Percentiles rank a stretch among this genome's conserved stretches.
phyloP scores from a whole-genome alignment of 2,888 invertebrate species.

The Meghimatium bilineatum region DNA sequence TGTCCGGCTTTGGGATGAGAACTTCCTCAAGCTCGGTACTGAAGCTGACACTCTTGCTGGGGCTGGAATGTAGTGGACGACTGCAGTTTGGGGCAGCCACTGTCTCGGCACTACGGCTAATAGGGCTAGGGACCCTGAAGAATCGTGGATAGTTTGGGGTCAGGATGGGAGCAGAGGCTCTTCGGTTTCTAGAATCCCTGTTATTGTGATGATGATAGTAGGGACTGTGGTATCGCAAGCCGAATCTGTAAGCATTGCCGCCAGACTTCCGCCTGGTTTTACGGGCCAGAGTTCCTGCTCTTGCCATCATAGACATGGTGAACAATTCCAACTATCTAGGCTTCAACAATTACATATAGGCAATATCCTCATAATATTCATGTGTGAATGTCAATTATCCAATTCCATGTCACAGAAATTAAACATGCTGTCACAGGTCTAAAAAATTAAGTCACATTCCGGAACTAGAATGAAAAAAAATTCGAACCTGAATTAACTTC shows the following conservation, averaged over 20 bases:
- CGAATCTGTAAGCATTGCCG: slow-evolving; percentile 50
- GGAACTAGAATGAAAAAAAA: too few relatives aligned
- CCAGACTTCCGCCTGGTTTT: slow-evolving; percentile 53
- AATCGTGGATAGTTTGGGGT: slow-evolving; percentile 50
- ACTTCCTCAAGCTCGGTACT: slow-evolving; percentile 56
- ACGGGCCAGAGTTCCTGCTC: slow-evolving; percentile 51
- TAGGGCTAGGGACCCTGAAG: slow-evolving; percentile 48
- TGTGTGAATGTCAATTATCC: neutral
- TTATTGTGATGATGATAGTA: slow-evolving; percentile 45
- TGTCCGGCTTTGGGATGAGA: slow-evolving; percentile 52
- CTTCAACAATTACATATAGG: neutral
- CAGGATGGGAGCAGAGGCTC: slow-evolving; percentile 55
- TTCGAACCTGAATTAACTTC: too few relatives aligned
- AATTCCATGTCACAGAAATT: neutral
- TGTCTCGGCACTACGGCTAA: slow-evolving; percentile 57
- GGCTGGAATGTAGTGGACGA: slow-evolving; percentile 48
- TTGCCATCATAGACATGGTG: slow-evolving; percentile 51
- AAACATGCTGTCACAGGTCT: neutral
- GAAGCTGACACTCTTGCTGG: slow-evolving; percentile 57
- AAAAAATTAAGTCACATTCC: neutral
- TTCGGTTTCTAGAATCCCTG: slow-evolving; percentile 44
- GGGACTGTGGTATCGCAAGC: slow-evolving; percentile 42
- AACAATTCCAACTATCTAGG: neutral
- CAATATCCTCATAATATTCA: neutral
- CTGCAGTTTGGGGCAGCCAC: slow-evolving; percentile 48